Base-by-base conservation (phyloP, 1,140 invertebrate species). In the Drosophila dunni region DNA sequence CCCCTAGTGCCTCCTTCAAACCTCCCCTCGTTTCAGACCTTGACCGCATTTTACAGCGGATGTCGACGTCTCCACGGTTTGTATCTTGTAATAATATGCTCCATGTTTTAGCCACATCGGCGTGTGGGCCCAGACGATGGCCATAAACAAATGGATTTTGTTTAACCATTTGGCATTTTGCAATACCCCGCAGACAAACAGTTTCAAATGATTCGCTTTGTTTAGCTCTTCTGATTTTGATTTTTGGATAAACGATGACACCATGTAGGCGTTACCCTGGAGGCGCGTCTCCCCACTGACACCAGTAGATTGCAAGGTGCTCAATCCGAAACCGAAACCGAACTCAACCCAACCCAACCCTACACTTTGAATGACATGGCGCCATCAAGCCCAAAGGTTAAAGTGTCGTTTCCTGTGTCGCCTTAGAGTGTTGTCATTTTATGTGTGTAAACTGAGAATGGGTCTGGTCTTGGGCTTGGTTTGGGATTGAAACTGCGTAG, bases 121-220 rank as follows among this genome's bases (percentile, higher is more conserved):
- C 48, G 70, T 73, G 64, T 73, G 64, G 70, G 62, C 50, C 34
- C 17, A 46, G 44, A 20, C 44, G 6, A 46, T 75, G 20, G 75
- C 70, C 70, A 69, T 88, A 86, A 86, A 88, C 83, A 88, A 86
- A 83, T 74, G 69, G 65, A 66, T 80, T 79, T 76, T 70, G 68
- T 82, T 66, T 82, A 82, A 79, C 53, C 72, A 88, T 85, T 81
- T 66, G 65, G 53, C 71, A 68, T 79, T 74, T 80, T 78, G 70
- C 81, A 85, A 50, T 66, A 57, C 44, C 69, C 10, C 15, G 38
- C 60, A 58, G 53, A 45, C 40, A 57, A 29, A 29, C 34, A 13
- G 65, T 63, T 36, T 9, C 24, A 24, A 24, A 69, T 51, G 48
- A 56, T 67, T 40, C 2, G 17, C 69, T 72, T 74, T 74, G 76